Percentiles rank a stretch among this genome's conserved stretches.
phyloP scores from a whole-genome alignment of 2,113 vertebrate genomes.

The Leuciscus idus region DNA sequence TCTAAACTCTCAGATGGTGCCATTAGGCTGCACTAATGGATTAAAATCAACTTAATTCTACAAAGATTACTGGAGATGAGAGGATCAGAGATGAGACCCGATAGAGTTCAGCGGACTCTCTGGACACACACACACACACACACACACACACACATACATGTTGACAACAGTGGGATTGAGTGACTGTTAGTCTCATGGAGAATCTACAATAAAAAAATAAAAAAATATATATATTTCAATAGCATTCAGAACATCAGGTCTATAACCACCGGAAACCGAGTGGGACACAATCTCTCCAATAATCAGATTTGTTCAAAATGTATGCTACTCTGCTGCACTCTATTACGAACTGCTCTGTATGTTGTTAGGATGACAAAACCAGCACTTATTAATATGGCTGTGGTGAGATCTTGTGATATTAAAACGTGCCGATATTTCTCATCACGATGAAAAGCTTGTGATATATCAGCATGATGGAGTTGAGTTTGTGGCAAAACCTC shows the following conservation, averaged over 20 bases:
- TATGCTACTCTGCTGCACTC: not conserved
- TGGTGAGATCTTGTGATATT: too few relatives aligned
- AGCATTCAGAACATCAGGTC: not conserved
- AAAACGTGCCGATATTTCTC: too few relatives aligned
- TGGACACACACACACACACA: not conserved
- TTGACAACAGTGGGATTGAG: not conserved
- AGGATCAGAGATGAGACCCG: not conserved
- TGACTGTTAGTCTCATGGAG: not conserved
- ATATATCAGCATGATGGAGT: too few relatives aligned
- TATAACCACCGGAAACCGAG: not conserved
- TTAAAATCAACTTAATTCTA: not conserved
- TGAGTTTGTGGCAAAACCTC: too few relatives aligned
- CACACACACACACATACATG: not conserved
- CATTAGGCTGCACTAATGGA: conserved; percentile 19
- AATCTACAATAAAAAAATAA: not conserved
- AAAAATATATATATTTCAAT: not conserved
- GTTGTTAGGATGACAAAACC: not conserved
- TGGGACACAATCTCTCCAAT: not conserved
- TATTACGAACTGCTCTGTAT: too few relatives aligned
- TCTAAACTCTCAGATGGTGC: not conserved
- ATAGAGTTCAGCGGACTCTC: not conserved
- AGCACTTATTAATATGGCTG: not conserved
- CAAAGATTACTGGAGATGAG: conserved; percentile 19
- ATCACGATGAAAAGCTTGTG: too few relatives aligned
- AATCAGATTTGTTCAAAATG: not conserved